Evolutionary conservation across 2,113 vertebrate genomes (phyloP).

Genomic region (Brienomyrus longianalis): DNA sequence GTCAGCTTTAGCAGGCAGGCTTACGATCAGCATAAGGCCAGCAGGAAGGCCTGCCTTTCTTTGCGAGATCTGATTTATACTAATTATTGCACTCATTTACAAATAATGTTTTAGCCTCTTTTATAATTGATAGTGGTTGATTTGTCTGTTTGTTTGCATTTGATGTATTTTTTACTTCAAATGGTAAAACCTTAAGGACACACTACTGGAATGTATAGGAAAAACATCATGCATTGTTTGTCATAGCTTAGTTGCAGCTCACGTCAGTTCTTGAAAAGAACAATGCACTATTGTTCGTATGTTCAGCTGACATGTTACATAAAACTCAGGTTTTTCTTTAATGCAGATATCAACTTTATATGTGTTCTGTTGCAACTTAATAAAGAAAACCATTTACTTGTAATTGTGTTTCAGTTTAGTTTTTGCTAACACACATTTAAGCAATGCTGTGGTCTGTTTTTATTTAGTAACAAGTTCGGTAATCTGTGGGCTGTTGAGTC

Average conservation of each 20-base stretch:
- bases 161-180: not conserved
- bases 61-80: not conserved
- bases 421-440: not conserved
- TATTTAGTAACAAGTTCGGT: not conserved
- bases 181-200: not conserved
- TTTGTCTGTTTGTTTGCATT: not conserved
- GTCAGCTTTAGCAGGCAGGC: not conserved
- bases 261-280: not conserved
- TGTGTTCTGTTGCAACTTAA: not conserved
- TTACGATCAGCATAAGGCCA: not conserved
- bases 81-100: not conserved
- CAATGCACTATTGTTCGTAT: not conserved
- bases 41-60: not conserved
- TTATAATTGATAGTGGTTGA: not conserved
- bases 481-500: not conserved
- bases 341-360: not conserved
- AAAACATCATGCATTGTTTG: not conserved
- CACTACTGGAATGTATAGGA: not conserved
- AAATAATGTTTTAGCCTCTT: not conserved
- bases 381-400: not conserved
- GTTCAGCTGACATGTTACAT: not conserved
- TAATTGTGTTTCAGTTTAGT: not conserved
- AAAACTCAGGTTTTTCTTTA: not conserved
- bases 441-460: not conserved
- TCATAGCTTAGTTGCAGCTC: not conserved